Conservation (phyloP, 2,113 vertebrate species). For the Otis tarda region DNA sequence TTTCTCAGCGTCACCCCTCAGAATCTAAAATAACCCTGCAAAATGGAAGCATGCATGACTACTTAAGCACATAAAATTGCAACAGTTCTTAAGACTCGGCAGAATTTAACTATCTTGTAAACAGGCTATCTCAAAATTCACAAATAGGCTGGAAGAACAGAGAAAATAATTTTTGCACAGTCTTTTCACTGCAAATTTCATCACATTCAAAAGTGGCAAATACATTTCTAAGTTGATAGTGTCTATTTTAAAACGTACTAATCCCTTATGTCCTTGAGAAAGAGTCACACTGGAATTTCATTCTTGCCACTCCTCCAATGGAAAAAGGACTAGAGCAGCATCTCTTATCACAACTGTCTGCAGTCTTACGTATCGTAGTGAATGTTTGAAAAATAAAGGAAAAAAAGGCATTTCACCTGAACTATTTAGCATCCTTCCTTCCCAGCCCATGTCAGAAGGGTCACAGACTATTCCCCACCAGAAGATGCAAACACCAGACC, state of each 20-base stretch:
- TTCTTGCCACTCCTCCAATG: background rate
- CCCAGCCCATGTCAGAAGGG: background rate
- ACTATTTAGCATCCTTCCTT: background rate
- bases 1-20: background rate
- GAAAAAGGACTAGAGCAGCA: background rate
- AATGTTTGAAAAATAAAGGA: background rate
- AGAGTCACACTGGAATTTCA: background rate
- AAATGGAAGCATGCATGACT: background rate
- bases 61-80: background rate
- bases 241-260: conserved; percentile 17
- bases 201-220: background rate
- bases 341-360: background rate
- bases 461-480: background rate
- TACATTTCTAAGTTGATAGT: background rate
- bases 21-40: background rate
- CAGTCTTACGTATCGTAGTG: background rate
- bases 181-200: background rate
- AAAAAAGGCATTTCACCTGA: background rate
- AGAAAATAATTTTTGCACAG: background rate
- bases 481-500: background rate
- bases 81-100: background rate
- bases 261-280: conserved; percentile 21
- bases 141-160: background rate
- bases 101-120: background rate
- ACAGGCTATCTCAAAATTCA: background rate